phyloP scores from a whole-genome alignment of 2,888 invertebrate species.

The Sminthurinus aureus region DNA sequence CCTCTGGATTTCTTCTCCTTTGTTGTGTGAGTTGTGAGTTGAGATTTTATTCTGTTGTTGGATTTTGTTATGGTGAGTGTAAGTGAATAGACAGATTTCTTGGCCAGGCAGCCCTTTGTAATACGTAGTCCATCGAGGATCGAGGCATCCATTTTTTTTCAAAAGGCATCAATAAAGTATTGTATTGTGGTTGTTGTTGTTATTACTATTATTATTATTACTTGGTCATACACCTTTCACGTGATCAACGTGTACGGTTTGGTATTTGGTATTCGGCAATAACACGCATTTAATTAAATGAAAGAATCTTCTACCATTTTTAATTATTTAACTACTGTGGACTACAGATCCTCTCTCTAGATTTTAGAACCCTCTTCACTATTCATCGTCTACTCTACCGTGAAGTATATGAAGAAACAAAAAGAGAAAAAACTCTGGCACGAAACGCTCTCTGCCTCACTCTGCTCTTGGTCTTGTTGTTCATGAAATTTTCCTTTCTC shows the following conservation, averaged over 20 bases:
- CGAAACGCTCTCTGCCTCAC: constrained; percentile 8
- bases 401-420: not conserved
- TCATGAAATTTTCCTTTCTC: constrained; percentile 9
- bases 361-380: too few species aligned
- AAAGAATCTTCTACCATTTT: constrained; percentile 2
- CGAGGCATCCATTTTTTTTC: not conserved
- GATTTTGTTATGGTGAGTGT: too few species aligned
- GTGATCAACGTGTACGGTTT: too few species aligned
- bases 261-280: constrained; percentile 34
- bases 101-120: too few species aligned
- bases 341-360: not conserved
- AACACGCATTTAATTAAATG: constrained; percentile 7
- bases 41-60: too few species aligned
- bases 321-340: not conserved
- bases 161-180: constrained; percentile 14
- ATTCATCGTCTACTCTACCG: not conserved
- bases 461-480: not conserved
- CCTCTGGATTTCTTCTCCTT: too few species aligned
- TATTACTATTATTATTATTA: not conserved
- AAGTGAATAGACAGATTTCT: too few species aligned
- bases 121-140: too few species aligned
- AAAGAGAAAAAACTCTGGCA: constrained; percentile 3
- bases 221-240: constrained; percentile 25
- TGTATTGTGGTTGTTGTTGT: not conserved
- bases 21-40: too few species aligned